Conservation (phyloP, 2,113 vertebrate species). For the Numida meleagris region DNA sequence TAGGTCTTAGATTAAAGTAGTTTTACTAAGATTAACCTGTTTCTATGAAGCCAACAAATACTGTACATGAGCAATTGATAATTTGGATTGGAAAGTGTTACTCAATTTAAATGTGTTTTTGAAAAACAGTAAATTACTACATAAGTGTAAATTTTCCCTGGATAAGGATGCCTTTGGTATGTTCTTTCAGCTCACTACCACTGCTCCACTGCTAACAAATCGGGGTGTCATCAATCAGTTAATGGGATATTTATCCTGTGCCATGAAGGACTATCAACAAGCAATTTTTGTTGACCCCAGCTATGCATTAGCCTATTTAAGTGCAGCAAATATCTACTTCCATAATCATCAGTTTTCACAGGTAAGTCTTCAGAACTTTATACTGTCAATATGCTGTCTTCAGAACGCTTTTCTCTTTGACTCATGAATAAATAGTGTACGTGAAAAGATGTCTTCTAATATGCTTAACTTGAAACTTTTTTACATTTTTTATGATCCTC, state of each 20-base stretch:
- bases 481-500: not conserved
- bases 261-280: constrained; percentile 81
- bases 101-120: not conserved
- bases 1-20: constrained; percentile 19
- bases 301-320: constrained; percentile 80
- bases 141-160: not conserved
- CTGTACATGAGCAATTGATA: not conserved
- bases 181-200: constrained; percentile 74
- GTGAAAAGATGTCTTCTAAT: not conserved
- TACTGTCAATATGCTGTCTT: not conserved
- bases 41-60: not conserved
- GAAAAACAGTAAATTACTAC: not conserved
- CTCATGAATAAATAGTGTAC: not conserved
- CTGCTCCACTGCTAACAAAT: constrained; percentile 78
- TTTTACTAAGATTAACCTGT: not conserved
- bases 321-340: constrained; percentile 82
- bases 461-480: not conserved
- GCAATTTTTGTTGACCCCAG: constrained; percentile 76
- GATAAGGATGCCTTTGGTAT: not conserved
- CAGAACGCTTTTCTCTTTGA: not conserved
- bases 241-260: constrained; percentile 76
- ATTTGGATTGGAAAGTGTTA: not conserved
- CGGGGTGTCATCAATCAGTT: constrained; percentile 82
- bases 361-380: constrained; percentile 57
- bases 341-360: constrained; percentile 81